Percentiles rank a stretch among this genome's conserved stretches.
Evolutionary conservation across 2,113 vertebrate genomes (phyloP).

Genomic region (Aleadryas rufinucha): DNA sequence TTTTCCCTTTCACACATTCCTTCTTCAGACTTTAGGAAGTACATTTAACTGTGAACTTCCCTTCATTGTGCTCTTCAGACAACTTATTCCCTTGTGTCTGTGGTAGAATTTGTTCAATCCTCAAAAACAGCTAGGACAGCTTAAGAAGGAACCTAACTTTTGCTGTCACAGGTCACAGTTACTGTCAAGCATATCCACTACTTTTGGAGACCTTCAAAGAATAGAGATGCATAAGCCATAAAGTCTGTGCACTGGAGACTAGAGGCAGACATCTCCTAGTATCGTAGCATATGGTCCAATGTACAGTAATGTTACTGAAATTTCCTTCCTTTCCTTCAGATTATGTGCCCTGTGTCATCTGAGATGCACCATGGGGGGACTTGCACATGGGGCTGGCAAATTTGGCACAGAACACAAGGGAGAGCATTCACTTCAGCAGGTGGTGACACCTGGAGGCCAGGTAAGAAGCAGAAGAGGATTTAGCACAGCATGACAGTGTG

Average conservation of each 20-base stretch:
- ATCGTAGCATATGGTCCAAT: neutral
- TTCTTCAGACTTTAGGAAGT: neutral
- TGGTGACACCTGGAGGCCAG: neutral
- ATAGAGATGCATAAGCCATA: neutral
- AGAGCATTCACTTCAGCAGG: neutral
- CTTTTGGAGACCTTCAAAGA: neutral
- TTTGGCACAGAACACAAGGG: neutral
- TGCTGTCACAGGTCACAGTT: neutral
- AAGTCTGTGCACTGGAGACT: neutral
- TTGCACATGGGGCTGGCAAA: rapidly evolving
- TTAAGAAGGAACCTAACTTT: neutral
- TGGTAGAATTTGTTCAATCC: neutral
- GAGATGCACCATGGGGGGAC: neutral
- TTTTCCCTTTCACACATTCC: neutral
- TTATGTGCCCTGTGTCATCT: neutral
- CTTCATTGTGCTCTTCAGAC: neutral
- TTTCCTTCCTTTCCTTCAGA: neutral
- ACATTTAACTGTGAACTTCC: neutral
- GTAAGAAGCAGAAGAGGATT: neutral
- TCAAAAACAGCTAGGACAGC: neutral
- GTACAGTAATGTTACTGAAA: neutral
- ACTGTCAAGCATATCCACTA: rapidly evolving
- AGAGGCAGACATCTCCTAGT: neutral
- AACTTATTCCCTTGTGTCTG: neutral
- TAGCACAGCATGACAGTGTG: neutral